These are phyloP conservation scores for Gyps fulvus DNA, from an alignment of 2,113 vertebrate genomes.

Conservation along the genomic window DNA sequence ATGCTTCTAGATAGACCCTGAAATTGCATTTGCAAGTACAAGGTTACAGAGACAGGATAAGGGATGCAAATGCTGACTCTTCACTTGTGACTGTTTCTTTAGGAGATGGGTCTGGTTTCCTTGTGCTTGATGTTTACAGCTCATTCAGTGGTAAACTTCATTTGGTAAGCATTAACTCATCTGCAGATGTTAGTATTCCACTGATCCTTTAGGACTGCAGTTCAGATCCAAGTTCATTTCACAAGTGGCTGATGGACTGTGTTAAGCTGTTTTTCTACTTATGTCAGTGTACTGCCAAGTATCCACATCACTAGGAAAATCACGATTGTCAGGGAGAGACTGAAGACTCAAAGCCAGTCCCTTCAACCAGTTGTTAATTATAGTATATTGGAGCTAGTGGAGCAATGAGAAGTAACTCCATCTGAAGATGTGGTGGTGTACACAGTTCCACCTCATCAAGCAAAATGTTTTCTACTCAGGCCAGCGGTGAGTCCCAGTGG, in stretches of 20 bases:
- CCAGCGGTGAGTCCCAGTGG: not conserved
- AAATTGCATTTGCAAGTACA: not conserved
- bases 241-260: not conserved
- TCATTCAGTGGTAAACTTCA: not conserved
- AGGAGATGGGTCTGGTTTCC: not conserved
- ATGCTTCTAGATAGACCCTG: not conserved
- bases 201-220: not conserved
- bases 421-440: not conserved
- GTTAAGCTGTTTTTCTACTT: not conserved
- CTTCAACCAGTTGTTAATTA: not conserved
- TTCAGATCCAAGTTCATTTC: slow-evolving; percentile 10
- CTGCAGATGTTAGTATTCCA: not conserved
- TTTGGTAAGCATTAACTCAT: not conserved
- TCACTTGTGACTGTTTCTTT: not conserved
- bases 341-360: not conserved
- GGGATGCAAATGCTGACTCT: not conserved
- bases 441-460: not conserved
- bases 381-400: not conserved
- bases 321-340: not conserved
- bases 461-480: not conserved
- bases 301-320: not conserved
- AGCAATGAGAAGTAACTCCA: not conserved
- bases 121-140: not conserved
- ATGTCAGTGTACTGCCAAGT: not conserved
- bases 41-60: not conserved